Conservation (phyloP, 1,140 invertebrate genomes). For the Aphelinus atriplicis region DNA sequence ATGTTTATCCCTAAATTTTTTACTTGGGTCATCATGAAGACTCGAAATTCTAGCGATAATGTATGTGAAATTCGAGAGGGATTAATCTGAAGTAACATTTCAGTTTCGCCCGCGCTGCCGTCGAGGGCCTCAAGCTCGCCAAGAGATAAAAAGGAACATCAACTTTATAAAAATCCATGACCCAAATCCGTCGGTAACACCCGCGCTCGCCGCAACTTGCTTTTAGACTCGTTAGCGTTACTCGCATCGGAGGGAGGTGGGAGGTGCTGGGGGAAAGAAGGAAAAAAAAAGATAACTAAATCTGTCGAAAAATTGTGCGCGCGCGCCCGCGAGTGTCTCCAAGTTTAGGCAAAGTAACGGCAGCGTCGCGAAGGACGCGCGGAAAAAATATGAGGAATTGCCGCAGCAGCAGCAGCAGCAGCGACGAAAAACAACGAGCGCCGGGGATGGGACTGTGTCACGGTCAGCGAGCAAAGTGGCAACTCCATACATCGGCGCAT, state of each 20-base stretch:
- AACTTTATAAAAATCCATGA: neutral
- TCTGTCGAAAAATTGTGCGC: neutral
- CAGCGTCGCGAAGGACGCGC: neutral
- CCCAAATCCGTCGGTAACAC: neutral
- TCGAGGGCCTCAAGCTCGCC: too few relatives aligned
- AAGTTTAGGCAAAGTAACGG: neutral
- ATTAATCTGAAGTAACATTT: too few relatives aligned
- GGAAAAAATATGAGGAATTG: neutral
- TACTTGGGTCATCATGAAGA: too few relatives aligned
- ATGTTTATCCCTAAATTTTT: too few relatives aligned
- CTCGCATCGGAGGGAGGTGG: neutral
- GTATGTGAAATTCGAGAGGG: too few relatives aligned
- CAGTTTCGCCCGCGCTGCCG: too few relatives aligned
- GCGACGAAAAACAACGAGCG: neutral
- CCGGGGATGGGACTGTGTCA: slow-evolving; percentile 4
- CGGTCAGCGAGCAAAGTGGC: neutral
- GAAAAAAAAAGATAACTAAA: neutral
- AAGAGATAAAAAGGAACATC: too few relatives aligned
- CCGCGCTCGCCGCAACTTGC: neutral
- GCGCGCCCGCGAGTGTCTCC: neutral
- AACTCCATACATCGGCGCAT: too few relatives aligned
- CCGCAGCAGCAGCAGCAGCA: neutral
- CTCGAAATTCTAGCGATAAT: too few relatives aligned
- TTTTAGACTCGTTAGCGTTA: neutral
- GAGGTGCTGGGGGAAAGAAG: too few relatives aligned